A percentile compares a stretch with the other conserved stretches of the same genome.
Evolutionary conservation across 2,113 vertebrate genomes (phyloP).

Genomic region (Boleophthalmus pectinirostris): DNA sequence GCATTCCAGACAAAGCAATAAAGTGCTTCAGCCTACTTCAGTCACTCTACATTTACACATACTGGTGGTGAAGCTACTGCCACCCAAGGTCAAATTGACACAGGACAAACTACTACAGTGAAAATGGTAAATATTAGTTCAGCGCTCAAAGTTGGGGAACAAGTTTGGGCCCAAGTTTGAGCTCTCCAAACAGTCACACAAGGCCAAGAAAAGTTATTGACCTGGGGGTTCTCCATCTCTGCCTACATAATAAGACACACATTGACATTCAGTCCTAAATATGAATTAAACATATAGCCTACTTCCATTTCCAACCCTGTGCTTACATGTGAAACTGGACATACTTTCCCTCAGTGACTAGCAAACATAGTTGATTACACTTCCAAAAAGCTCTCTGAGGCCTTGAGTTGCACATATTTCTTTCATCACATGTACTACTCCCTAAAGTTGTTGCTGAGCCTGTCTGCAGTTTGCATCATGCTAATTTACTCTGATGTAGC

Average conservation of each 20-base stretch:
- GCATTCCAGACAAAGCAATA: too few relatives aligned
- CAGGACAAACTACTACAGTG: too few relatives aligned
- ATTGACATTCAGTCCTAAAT: conserved; percentile 41
- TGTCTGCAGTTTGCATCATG: conserved; percentile 11
- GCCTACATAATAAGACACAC: conserved; percentile 15
- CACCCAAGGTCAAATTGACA: too few relatives aligned
- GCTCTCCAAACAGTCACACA: not conserved
- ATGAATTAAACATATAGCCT: conserved; percentile 59
- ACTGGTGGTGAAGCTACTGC: too few relatives aligned
- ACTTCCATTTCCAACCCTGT: not conserved
- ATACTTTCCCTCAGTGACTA: not conserved
- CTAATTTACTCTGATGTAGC: conserved; percentile 4
- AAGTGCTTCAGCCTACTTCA: too few relatives aligned
- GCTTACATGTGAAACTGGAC: not conserved
- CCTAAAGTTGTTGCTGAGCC: not conserved
- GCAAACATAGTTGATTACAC: not conserved
- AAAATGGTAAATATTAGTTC: not conserved
- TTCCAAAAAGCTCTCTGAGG: not conserved
- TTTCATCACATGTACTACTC: conserved; percentile 6
- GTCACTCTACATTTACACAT: too few relatives aligned
- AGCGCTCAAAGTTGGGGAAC: not conserved
- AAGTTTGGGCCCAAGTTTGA: not conserved
- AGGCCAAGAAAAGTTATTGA: not conserved
- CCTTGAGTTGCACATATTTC: not conserved
- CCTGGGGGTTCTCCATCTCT: not conserved